Evolutionary conservation across 2,888 invertebrate species (phyloP).

Genomic region (Barypeithes pellucidus): DNA sequence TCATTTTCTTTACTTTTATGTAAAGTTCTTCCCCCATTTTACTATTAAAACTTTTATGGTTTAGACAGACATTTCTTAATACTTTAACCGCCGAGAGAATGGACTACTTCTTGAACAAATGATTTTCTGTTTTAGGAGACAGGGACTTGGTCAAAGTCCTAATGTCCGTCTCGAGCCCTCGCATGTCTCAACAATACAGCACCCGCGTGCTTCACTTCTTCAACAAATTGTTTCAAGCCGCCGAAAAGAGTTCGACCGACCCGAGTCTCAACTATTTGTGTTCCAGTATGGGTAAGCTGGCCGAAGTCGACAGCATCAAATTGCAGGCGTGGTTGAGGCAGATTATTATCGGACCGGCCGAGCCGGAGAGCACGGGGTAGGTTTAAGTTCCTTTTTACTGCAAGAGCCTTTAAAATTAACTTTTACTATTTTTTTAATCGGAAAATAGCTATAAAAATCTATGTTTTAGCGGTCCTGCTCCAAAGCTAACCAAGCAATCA

Average conservation of each 20-base stretch:
- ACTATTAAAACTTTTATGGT: too few species aligned
- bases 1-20: too few species aligned
- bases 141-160: conserved; percentile 85
- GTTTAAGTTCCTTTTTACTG: not conserved
- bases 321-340: conserved; percentile 80
- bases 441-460: too few species aligned
- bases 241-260: conserved; percentile 77
- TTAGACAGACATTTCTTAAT: too few species aligned
- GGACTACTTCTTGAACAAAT: too few species aligned
- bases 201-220: conserved; percentile 87
- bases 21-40: too few species aligned
- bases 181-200: conserved; percentile 81
- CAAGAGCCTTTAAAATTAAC: too few species aligned
- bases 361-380: conserved; percentile 34
- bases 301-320: conserved; percentile 76
- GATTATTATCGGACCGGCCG: conserved; percentile 74
- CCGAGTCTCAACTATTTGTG: conserved; percentile 79
- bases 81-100: too few species aligned
- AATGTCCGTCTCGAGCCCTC: conserved; percentile 85
- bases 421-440: too few species aligned
- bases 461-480: conserved; percentile 26
- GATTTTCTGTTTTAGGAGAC: conserved; percentile 67
- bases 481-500: conserved; percentile 41
- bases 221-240: conserved; percentile 80
- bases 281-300: conserved; percentile 78